Evolutionary conservation across 2,113 vertebrate genomes (phyloP).

Genomic region (Egretta garzetta): DNA sequence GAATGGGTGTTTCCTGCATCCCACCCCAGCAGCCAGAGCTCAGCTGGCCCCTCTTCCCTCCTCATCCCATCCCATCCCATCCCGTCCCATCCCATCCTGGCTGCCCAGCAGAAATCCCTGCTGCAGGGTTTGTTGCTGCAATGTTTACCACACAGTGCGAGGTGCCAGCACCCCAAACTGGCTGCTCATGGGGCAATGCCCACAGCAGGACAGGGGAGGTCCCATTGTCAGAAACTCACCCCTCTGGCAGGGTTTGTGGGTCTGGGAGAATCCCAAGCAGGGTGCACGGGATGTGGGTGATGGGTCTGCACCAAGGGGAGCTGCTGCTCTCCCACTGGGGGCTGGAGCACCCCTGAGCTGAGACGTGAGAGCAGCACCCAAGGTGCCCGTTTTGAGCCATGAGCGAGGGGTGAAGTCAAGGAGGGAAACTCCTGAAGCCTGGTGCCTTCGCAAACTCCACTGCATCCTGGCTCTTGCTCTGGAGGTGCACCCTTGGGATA

Average conservation of each 20-base stretch:
- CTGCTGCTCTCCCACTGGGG: neutral
- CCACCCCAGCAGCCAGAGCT: neutral
- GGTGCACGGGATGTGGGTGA: rapidly evolving
- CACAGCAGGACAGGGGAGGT: neutral
- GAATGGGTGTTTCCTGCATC: neutral
- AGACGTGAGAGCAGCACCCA: rapidly evolving
- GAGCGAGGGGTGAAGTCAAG: neutral
- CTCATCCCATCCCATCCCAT: neutral
- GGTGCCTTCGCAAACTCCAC: neutral
- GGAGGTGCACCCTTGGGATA: neutral
- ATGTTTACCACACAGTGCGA: neutral
- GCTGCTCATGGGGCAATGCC: neutral
- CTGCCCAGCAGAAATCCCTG: neutral
- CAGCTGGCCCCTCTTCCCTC: neutral
- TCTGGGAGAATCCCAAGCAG: neutral
- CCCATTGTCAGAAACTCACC: neutral
- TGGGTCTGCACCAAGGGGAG: neutral
- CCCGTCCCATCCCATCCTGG: no score
- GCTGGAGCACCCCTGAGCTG: neutral
- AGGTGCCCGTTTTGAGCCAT: neutral
- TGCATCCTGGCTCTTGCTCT: neutral
- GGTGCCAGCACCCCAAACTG: neutral
- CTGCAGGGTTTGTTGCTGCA: rapidly evolving
- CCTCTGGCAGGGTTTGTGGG: neutral
- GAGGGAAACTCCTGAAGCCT: neutral